These are phyloP conservation scores for Synanthedon tipuliformis DNA, from an alignment of 2,888 invertebrate genomes.

Conservation along the genomic window DNA sequence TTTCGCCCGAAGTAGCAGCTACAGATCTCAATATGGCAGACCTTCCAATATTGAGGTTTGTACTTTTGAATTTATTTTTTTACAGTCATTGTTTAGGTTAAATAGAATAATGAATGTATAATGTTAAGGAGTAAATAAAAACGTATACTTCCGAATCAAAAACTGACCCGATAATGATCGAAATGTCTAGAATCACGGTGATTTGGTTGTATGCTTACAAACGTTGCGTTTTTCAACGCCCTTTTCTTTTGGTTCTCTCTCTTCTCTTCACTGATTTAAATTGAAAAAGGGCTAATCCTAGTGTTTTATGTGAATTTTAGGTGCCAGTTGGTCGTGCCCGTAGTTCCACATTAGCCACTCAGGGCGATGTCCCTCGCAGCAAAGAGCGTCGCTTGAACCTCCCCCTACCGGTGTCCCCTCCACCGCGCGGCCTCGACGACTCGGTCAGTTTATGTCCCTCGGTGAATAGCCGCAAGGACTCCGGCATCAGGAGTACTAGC, in stretches of 20 bases:
- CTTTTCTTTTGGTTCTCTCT: too few relatives aligned
- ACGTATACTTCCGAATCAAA: too few relatives aligned
- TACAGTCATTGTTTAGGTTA: too few relatives aligned
- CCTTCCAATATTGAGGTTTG: conserved; percentile 64
- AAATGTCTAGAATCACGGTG: too few relatives aligned
- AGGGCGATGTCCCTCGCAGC: conserved; percentile 43
- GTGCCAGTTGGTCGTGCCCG: conserved; percentile 59
- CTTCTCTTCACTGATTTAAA: not conserved
- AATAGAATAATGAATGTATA: too few relatives aligned
- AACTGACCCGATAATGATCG: too few relatives aligned
- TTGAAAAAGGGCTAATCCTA: not conserved
- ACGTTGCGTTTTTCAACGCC: too few relatives aligned
- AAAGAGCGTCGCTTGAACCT: conserved; percentile 55
- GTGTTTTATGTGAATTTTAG: conserved; percentile 17
- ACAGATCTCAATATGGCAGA: conserved; percentile 76
- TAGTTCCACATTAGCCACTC: conserved; percentile 58
- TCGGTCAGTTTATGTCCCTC: conserved; percentile 80
- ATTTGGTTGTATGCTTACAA: too few relatives aligned
- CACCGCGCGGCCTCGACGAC: conserved; percentile 63
- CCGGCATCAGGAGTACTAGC: conserved; percentile 87
- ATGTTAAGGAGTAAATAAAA: too few relatives aligned
- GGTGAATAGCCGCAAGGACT: conserved; percentile 87
- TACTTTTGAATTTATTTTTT: not conserved
- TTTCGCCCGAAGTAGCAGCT: conserved; percentile 78
- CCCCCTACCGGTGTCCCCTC: conserved; percentile 46